Base-by-base conservation (phyloP, 2,797 vertebrate species). In the Scolopax bukidnonensis region DNA sequence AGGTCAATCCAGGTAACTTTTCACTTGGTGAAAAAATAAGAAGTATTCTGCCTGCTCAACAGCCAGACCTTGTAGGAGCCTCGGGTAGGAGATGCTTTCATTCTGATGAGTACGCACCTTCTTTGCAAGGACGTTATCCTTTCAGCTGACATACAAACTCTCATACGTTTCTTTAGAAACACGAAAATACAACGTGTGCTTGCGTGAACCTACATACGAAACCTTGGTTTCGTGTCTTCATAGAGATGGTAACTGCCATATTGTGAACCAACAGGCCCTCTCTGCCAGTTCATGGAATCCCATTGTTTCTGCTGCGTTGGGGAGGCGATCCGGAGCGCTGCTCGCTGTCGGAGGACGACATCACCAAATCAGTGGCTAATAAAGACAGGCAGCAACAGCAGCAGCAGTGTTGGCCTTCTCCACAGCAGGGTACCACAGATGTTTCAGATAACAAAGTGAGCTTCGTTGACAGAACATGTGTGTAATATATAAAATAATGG, bases 371-470 rank as follows among this genome's bases (percentile, higher is more conserved):
- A 64, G 88, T 78, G 89, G 95, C 96, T 96, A 89, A 97, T 97
- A 95, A 97, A 97, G 96, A 97, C 97, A 96, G 96, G 96, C 96
- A 95, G 97, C 95, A 78, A 74, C 94, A 94, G 92, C 91, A 92
- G 95, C 96, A 96, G 95, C 96, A 90, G 77, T 24, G 82, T 21
- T 96, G 96, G 95, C 95, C 96, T 95, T 87, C 95, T 94, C 93
- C 94, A 59, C 95, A 97, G 96, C 94, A 87, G 95, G 96, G 95
- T 94, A 95, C 92, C 96, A 93, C 96, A 97, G 97, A 97, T 97
- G 97, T 97, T 97, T 97, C 95, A 91, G 95, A 97, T 97, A 96
- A 97, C 96, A 91, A 74, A 96, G 95, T 96, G 93, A 96, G 96
- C 92, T 95, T 91, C 1, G 40, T 91, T 97, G 96, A 96, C 94